phyloP scores from a whole-genome alignment of 2,797 vertebrate genomes.

The Girardinus metallicus region DNA sequence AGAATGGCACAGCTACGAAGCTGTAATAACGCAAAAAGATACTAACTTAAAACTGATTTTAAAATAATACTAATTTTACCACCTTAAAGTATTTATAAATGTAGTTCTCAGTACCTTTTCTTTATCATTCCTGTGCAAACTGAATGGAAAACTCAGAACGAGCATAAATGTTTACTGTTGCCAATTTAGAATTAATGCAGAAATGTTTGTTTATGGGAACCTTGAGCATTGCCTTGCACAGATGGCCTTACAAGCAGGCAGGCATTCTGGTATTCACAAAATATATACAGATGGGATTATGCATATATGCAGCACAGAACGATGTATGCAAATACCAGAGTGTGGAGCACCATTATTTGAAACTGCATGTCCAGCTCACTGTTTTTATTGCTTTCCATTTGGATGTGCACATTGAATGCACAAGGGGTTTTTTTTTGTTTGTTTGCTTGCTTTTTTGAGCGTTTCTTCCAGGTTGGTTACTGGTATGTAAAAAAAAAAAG shows the following conservation, averaged over 20 bases:
- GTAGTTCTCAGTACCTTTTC: background rate
- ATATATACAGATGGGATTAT: conserved; percentile 22
- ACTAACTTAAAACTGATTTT: conserved; percentile 8
- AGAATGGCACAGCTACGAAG: conserved; percentile 8
- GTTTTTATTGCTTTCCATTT: conserved; percentile 14
- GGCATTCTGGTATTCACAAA: conserved; percentile 21
- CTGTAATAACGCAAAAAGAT: conserved; percentile 12
- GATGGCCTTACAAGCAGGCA: conserved; percentile 30
- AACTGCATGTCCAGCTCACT: background rate
- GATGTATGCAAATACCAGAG: conserved; percentile 31
- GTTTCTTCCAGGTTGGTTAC: background rate
- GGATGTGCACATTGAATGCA: background rate
- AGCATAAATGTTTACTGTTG: conserved; percentile 6
- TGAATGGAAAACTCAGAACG: conserved; percentile 2
- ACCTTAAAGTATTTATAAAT: conserved; percentile 14
- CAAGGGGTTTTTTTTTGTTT: background rate
- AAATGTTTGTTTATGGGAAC: conserved; percentile 29
- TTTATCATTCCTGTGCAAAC: background rate
- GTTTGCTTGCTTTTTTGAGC: background rate
- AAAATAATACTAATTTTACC: conserved; percentile 7
- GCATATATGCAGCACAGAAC: conserved; percentile 21
- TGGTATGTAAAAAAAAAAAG: background rate
- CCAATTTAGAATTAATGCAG: conserved; percentile 21
- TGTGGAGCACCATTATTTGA: conserved; percentile 21
- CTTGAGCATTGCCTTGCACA: conserved; percentile 25